Conservation (phyloP, 1,140 invertebrate species). For the Papilio helenus region DNA sequence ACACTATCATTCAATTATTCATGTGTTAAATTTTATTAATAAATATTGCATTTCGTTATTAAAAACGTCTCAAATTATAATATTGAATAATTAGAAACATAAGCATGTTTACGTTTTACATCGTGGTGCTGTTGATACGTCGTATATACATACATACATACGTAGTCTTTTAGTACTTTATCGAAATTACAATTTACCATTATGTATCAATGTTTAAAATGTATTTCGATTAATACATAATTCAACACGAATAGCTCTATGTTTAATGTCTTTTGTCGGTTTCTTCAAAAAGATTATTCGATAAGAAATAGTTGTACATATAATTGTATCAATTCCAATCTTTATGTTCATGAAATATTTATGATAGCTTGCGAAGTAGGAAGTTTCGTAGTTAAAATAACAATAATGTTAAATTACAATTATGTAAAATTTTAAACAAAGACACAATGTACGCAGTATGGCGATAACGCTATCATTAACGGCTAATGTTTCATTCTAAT, state of each 20-base stretch:
- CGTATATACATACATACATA: neutral
- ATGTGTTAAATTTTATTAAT: no score
- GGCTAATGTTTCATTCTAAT: no score
- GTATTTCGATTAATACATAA: neutral
- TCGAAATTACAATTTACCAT: neutral
- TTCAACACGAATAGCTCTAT: neutral
- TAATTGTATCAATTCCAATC: no score
- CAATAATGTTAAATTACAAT: no score
- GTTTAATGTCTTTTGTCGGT: neutral
- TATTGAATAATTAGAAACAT: neutral
- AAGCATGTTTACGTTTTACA: neutral
- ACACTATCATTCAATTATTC: no score
- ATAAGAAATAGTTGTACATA: neutral
- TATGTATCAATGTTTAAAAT: neutral
- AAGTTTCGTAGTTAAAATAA: no score
- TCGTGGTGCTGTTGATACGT: neutral
- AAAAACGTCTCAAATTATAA: neutral
- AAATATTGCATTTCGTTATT: neutral
- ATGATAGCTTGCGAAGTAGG: no score
- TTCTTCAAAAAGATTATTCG: neutral
- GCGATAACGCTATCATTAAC: no score
- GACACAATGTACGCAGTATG: no score
- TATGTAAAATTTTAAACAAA: no score
- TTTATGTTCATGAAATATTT: no score
- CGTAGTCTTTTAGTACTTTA: neutral